Conservation (phyloP, 2,113 vertebrate species). For the Pyxicephalus adspersus region DNA sequence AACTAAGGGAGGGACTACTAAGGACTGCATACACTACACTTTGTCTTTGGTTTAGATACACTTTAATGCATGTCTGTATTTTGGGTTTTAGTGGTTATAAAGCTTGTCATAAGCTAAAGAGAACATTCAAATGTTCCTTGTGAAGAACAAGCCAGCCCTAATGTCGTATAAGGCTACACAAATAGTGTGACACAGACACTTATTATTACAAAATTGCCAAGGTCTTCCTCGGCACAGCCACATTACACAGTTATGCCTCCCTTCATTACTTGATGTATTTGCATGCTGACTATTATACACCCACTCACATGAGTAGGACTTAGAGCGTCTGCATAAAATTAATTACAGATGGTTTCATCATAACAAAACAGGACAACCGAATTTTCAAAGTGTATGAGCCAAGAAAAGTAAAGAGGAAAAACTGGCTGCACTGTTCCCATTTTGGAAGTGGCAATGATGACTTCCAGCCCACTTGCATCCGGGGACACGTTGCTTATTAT, state of each 20-base stretch:
- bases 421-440: conserved; percentile 2
- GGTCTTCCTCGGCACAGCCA: background rate
- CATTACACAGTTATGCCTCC: background rate
- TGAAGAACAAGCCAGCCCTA: too few species aligned
- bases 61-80: too few species aligned
- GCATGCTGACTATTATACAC: conserved; percentile 31
- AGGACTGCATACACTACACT: too few species aligned
- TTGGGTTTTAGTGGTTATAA: too few species aligned
- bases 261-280: conserved; percentile 15
- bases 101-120: too few species aligned
- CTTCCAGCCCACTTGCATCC: background rate
- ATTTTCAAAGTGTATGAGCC: background rate
- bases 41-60: too few species aligned
- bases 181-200: too few species aligned
- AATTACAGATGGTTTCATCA: conserved; percentile 47
- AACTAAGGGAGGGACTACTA: too few species aligned
- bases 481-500: background rate
- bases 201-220: too few species aligned
- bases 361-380: conserved; percentile 27
- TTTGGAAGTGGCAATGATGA: background rate
- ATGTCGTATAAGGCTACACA: too few species aligned
- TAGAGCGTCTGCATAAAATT: conserved; percentile 19
- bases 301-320: conserved; percentile 38
- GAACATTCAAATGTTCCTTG: too few species aligned
- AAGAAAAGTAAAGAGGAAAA: background rate